Percentiles rank a stretch among this genome's conserved stretches.
Evolutionary conservation across 2,113 vertebrate species (phyloP).

Genomic region (Cervus canadensis): DNA sequence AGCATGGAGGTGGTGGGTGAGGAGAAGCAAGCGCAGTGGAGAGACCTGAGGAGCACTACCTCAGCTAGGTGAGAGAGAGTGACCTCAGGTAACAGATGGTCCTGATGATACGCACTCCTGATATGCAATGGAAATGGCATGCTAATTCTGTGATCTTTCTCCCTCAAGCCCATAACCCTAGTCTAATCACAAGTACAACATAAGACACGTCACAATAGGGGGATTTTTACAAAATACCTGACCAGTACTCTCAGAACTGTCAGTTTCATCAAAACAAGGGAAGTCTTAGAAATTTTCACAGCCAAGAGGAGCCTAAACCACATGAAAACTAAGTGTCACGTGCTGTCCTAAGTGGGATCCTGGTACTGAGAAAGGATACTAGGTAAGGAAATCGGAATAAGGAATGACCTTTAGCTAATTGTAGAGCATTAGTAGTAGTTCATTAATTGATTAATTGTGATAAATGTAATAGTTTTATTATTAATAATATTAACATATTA

Average conservation of each 20-base stretch:
- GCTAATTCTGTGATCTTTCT: neutral
- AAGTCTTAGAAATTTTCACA: neutral
- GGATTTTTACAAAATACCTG: neutral
- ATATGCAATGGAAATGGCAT: neutral
- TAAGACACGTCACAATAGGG: neutral
- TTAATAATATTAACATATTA: neutral
- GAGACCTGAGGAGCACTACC: neutral
- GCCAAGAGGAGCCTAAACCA: neutral
- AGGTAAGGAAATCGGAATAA: neutral
- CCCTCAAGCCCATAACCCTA: neutral
- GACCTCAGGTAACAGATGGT: neutral
- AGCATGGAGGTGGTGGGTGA: rapidly evolving
- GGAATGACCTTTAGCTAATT: neutral
- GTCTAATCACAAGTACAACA: neutral
- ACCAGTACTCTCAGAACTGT: neutral
- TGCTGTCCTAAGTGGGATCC: neutral
- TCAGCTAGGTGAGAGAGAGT: neutral
- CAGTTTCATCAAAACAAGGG: neutral
- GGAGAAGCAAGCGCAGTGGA: neutral
- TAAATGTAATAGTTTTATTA: neutral
- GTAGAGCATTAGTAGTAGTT: neutral
- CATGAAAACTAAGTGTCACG: neutral
- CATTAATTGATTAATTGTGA: neutral
- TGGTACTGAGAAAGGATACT: neutral
- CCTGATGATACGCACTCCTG: neutral